phyloP scores from a whole-genome alignment of 2,888 invertebrate genomes.

The Physocephala rufipes region DNA sequence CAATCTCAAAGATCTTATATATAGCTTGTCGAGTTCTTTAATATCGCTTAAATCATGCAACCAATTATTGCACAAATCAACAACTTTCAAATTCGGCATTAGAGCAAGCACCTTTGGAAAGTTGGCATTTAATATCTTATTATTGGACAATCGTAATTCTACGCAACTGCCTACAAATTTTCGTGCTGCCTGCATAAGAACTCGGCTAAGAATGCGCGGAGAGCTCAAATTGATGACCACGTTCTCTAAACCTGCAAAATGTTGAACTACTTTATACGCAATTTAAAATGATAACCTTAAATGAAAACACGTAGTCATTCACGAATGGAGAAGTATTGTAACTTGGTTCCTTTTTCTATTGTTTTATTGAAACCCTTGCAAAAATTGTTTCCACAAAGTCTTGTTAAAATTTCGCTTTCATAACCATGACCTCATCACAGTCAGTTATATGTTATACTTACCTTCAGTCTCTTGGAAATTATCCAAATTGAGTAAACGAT shows the following conservation, averaged over 20 bases:
- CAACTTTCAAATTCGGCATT: slow-evolving; percentile 54
- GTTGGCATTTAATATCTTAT: slow-evolving; percentile 54
- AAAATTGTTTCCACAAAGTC: no score
- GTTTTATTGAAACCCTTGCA: no score
- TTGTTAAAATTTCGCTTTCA: no score
- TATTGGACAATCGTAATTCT: slow-evolving; percentile 55
- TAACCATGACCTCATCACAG: no score
- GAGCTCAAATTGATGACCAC: slow-evolving; percentile 55
- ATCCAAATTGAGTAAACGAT: slow-evolving; percentile 56
- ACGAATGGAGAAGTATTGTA: no score
- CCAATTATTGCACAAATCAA: slow-evolving; percentile 60
- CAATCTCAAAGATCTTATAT: slow-evolving; percentile 54
- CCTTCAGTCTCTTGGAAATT: slow-evolving; percentile 55
- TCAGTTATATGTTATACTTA: background rate
- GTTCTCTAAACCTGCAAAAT: slow-evolving; percentile 50
- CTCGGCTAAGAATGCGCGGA: slow-evolving; percentile 50
- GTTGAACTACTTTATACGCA: background rate
- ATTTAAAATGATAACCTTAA: background rate
- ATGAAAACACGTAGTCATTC: background rate
- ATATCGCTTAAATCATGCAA: slow-evolving; percentile 53
- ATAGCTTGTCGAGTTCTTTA: slow-evolving; percentile 51
- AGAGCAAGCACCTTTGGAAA: slow-evolving; percentile 51
- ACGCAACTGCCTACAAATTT: slow-evolving; percentile 54
- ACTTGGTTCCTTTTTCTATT: no score
- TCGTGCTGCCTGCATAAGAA: slow-evolving; percentile 54